Conservation (phyloP, 1,140 invertebrate species). For the Thalassaphorura encarpata region DNA sequence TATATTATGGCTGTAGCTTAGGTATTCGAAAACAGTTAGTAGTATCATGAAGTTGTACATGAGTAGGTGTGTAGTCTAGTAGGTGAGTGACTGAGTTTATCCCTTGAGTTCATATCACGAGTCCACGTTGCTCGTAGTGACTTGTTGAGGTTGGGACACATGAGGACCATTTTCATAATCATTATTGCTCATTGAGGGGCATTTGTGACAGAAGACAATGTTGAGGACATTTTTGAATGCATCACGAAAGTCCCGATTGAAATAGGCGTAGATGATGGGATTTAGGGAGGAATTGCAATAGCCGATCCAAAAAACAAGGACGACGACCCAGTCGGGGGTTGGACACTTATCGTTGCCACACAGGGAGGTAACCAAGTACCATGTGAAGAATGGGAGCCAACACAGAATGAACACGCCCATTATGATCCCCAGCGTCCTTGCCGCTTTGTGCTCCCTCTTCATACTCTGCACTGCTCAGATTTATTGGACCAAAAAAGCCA, state of each 20-base stretch:
- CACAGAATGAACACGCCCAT: constrained; percentile 81
- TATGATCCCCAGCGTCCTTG: constrained; percentile 87
- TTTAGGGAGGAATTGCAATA: constrained; percentile 96
- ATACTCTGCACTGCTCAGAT: constrained; percentile 47
- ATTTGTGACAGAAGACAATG: constrained; percentile 53
- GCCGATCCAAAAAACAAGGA: constrained; percentile 89
- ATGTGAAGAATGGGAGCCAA: constrained; percentile 83
- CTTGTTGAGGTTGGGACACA: constrained; percentile 11
- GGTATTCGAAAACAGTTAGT: no score
- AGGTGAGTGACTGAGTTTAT: no score
- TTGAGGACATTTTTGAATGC: constrained; percentile 90
- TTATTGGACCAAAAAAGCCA: no score
- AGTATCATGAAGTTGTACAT: no score
- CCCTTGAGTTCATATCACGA: constrained; percentile 1
- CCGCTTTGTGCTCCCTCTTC: constrained; percentile 86
- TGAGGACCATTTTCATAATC: constrained; percentile 15
- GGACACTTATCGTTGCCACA: constrained; percentile 60
- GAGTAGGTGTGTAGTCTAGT: no score
- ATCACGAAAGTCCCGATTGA: constrained; percentile 95
- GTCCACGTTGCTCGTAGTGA: constrained; percentile 20
- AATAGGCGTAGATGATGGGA: constrained; percentile 95
- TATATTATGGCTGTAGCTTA: no score
- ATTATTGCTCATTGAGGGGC: constrained; percentile 8
- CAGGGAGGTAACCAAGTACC: constrained; percentile 71
- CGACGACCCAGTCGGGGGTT: constrained; percentile 54